phyloP scores from a whole-genome alignment of 2,888 invertebrate species.

The Tetanocera ferruginea region DNA sequence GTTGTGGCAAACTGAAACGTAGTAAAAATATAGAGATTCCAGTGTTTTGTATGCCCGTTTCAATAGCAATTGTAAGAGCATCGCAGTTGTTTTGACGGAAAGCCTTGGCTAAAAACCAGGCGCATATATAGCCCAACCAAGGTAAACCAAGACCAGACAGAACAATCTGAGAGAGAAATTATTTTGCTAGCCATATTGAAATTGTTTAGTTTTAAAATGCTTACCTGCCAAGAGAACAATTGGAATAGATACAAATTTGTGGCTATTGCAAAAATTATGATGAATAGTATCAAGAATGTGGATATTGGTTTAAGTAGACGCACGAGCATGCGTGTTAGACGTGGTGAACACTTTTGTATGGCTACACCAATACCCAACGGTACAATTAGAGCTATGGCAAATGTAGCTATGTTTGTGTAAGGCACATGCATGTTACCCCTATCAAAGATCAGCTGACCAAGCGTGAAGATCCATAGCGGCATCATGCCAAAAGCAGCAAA shows the following conservation, averaged over 20 bases:
- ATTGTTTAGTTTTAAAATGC: not conserved
- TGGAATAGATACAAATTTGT: slow-evolving; percentile 92
- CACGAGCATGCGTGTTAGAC: slow-evolving; percentile 78
- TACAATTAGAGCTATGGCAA: slow-evolving; percentile 82
- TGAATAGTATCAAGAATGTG: slow-evolving; percentile 82
- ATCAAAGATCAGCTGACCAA: slow-evolving; percentile 83
- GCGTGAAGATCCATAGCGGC: slow-evolving; percentile 91
- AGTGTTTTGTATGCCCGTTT: slow-evolving; percentile 94
- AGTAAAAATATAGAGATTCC: slow-evolving; percentile 91
- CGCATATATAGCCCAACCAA: slow-evolving; percentile 83
- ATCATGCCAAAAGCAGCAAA: slow-evolving; percentile 91
- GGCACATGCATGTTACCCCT: slow-evolving; percentile 82
- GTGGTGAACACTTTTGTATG: slow-evolving; percentile 79
- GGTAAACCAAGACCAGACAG: slow-evolving; percentile 85
- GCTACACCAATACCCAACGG: slow-evolving; percentile 79
- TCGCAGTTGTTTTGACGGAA: slow-evolving; percentile 77
- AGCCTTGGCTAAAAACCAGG: slow-evolving; percentile 75
- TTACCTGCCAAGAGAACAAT: slow-evolving; percentile 89
- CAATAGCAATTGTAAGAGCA: slow-evolving; percentile 89
- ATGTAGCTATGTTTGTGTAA: slow-evolving; percentile 80
- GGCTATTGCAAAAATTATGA: slow-evolving; percentile 87
- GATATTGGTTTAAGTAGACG: slow-evolving; percentile 89
- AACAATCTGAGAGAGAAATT: slow-evolving; percentile 75
- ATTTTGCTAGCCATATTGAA: not conserved
- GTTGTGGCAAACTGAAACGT: slow-evolving; percentile 84